phyloP scores from a whole-genome alignment of 1,140 invertebrate genomes.

The Teleopsis dalmanni region DNA sequence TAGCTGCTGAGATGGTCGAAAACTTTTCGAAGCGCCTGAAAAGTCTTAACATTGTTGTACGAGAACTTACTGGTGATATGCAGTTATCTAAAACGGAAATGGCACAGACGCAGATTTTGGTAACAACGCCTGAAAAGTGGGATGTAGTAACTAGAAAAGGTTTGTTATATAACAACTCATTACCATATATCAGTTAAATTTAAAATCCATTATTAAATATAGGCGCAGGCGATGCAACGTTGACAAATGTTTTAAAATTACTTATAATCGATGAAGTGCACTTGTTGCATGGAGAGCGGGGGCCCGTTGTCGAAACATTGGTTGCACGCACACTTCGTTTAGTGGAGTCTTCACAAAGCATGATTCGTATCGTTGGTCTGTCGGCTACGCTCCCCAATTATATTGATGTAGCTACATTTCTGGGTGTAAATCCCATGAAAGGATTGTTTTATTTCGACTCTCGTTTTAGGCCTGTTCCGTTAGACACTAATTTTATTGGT shows the following conservation, averaged over 20 bases:
- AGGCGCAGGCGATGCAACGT: constrained; percentile 72
- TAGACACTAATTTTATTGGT: constrained; percentile 88
- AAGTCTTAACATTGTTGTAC: constrained; percentile 59
- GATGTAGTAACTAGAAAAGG: constrained; percentile 97
- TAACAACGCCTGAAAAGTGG: constrained; percentile 99
- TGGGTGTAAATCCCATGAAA: constrained; percentile 85
- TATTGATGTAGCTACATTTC: constrained; percentile 89
- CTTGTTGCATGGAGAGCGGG: constrained; percentile 92
- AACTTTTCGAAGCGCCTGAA: constrained; percentile 81
- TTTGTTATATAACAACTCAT: constrained; percentile 8
- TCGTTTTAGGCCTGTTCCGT: constrained; percentile 90
- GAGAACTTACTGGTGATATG: constrained; percentile 97
- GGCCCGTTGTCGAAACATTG: constrained; percentile 94
- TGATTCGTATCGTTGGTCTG: constrained; percentile 96
- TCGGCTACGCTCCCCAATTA: constrained; percentile 98
- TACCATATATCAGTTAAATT: background rate
- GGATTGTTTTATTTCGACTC: constrained; percentile 98
- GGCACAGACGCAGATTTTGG: constrained; percentile 91
- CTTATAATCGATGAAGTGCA: constrained; percentile 99
- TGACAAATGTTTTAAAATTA: constrained; percentile 85
- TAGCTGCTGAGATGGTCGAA: constrained; percentile 95
- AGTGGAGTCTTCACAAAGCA: constrained; percentile 90
- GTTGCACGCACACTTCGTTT: constrained; percentile 92
- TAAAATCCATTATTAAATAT: background rate
- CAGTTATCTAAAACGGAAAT: constrained; percentile 94